Evolutionary conservation across 1,140 invertebrate species (phyloP).

Genomic region (Bradysia coprophila): DNA sequence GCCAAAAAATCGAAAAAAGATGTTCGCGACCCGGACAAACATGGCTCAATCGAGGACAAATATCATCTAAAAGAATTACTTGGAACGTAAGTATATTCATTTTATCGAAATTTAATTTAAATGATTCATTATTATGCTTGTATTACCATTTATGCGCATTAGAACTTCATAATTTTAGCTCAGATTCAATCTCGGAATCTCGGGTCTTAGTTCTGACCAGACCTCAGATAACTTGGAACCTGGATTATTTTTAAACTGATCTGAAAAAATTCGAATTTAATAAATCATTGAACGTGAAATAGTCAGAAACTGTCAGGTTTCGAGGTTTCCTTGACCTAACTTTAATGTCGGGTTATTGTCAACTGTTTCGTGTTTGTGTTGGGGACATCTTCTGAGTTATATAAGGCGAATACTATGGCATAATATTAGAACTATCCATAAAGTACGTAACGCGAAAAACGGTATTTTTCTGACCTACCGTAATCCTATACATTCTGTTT

Average conservation of each 20-base stretch:
- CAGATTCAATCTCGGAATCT: not conserved
- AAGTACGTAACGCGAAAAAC: no score
- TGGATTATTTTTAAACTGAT: not conserved
- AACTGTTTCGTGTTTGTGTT: no score
- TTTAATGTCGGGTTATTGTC: no score
- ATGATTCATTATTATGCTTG: not conserved
- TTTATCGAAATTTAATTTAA: not conserved
- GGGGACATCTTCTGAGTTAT: no score
- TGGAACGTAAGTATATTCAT: conserved; percentile 51
- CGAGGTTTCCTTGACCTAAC: no score
- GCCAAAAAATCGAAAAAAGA: conserved; percentile 70
- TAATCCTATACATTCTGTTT: no score
- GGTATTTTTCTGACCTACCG: no score
- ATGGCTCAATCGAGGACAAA: conserved; percentile 70
- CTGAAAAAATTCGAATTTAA: not conserved
- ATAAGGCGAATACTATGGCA: no score
- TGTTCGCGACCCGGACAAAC: conserved; percentile 51
- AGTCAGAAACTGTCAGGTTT: no score
- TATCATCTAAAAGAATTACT: conserved; percentile 76
- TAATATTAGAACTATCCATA: no score
- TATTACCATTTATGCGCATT: not conserved
- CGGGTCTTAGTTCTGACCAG: no score
- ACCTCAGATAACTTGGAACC: not conserved
- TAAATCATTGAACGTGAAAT: no score
- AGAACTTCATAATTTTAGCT: not conserved